Conservation (phyloP, 2,797 vertebrate genomes). For the Coregonus suidteri region DNA sequence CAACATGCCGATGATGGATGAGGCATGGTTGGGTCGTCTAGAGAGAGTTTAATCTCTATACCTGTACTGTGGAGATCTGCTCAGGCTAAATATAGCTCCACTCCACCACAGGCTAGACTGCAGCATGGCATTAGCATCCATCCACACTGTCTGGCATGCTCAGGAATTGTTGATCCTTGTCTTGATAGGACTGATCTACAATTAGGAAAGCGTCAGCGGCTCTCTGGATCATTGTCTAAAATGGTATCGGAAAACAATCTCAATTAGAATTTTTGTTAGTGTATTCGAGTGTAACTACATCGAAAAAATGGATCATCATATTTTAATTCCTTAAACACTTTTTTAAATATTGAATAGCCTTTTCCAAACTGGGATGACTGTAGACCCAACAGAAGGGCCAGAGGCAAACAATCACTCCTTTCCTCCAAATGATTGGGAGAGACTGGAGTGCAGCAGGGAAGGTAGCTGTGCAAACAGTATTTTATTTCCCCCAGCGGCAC, state of each 20-base stretch:
- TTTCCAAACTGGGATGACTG: conserved; percentile 16
- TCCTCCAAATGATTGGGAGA: conserved; percentile 42
- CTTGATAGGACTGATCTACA: conserved; percentile 40
- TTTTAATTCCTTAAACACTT: conserved; percentile 10
- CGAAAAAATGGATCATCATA: not conserved
- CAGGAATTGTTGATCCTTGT: conserved; percentile 33
- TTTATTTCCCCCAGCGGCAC: conserved; percentile 55
- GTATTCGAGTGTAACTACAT: conserved; percentile 8
- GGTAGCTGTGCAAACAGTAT: conserved; percentile 56
- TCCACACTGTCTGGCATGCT: conserved; percentile 35
- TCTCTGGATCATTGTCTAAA: not conserved
- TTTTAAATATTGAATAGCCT: not conserved
- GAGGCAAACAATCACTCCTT: conserved; percentile 46
- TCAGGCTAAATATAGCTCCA: conserved; percentile 60
- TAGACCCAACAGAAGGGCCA: conserved; percentile 43
- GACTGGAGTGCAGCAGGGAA: conserved; percentile 38
- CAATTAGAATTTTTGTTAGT: conserved; percentile 10
- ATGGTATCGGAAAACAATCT: conserved; percentile 7
- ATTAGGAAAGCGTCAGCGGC: conserved; percentile 16
- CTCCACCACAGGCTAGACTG: conserved; percentile 45
- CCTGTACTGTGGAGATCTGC: conserved; percentile 49
- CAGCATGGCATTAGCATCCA: conserved; percentile 36
- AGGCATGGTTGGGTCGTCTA: conserved; percentile 23
- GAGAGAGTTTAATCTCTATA: conserved; percentile 55
- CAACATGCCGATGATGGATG: conserved; percentile 47